Percentiles rank a stretch among this genome's conserved stretches.
These are phyloP conservation scores for Liodrosophila aerea DNA, from an alignment of 2,888 invertebrate genomes.

Conservation along the genomic window DNA sequence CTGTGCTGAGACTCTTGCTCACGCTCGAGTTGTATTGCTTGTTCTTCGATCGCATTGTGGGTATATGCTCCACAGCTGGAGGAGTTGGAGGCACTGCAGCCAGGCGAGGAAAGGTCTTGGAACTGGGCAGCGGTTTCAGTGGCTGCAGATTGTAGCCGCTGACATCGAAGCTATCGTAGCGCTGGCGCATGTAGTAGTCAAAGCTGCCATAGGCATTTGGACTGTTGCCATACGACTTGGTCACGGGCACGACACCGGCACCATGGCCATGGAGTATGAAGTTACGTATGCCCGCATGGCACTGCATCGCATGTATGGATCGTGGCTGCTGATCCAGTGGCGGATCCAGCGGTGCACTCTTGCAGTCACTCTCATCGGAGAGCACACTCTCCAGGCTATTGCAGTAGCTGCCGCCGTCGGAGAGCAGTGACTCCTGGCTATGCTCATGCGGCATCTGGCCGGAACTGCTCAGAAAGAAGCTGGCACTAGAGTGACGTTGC, in stretches of 20 bases:
- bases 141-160: conserved; percentile 77
- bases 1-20: conserved; percentile 82
- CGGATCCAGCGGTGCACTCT: conserved; percentile 88
- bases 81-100: conserved; percentile 35
- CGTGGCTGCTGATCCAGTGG: conserved; percentile 82
- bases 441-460: conserved; percentile 83
- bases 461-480: conserved; percentile 89
- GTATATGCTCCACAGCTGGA: conserved; percentile 76
- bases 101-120: conserved; percentile 80
- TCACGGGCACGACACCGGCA: conserved; percentile 79
- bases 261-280: conserved; percentile 71
- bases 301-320: conserved; percentile 61
- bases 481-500: conserved; percentile 88
- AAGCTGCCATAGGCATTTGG: conserved; percentile 85
- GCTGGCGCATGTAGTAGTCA: conserved; percentile 83
- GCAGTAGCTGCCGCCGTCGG: conserved; percentile 87
- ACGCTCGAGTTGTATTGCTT: conserved; percentile 81
- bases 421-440: conserved; percentile 91
- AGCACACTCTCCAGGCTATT: conserved; percentile 91
- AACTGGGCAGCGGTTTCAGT: conserved; percentile 72
- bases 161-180: conserved; percentile 83
- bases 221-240: conserved; percentile 86
- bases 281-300: conserved; percentile 78
- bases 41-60: conserved; percentile 80
- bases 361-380: conserved; percentile 91